These are phyloP conservation scores for Trichogramma pretiosum DNA, from an alignment of 1,140 invertebrate species.

Conservation along the genomic window DNA sequence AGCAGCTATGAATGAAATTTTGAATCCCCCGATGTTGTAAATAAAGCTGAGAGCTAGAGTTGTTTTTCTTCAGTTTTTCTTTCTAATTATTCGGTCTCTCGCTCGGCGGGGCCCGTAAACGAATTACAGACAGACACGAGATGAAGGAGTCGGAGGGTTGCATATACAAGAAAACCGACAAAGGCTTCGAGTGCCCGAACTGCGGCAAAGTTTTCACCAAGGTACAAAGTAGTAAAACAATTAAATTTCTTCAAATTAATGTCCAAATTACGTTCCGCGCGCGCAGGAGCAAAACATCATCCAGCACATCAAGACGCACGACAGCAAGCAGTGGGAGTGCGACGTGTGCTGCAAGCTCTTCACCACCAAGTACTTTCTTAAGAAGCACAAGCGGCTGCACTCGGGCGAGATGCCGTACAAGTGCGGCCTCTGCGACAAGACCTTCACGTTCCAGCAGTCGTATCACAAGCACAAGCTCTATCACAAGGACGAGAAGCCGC, in stretches of 20 bases:
- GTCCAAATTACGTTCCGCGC: too few relatives aligned
- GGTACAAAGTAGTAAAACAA: constrained; percentile 26
- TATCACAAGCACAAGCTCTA: constrained; percentile 84
- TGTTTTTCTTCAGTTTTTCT: too few relatives aligned
- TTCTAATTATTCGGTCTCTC: too few relatives aligned
- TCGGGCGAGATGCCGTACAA: constrained; percentile 79
- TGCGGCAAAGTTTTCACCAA: constrained; percentile 49
- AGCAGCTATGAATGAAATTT: too few relatives aligned
- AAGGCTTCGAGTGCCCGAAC: constrained; percentile 31
- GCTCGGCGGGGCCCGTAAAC: too few relatives aligned
- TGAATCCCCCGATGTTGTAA: too few relatives aligned
- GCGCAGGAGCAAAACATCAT: constrained; percentile 46
- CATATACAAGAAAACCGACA: too few relatives aligned
- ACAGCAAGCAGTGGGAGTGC: constrained; percentile 67
- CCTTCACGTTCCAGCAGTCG: constrained; percentile 84
- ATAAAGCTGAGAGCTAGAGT: too few relatives aligned
- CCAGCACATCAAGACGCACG: constrained; percentile 50
- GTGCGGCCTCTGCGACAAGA: constrained; percentile 76
- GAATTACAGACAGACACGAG: too few relatives aligned
- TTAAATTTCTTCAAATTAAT: constrained; percentile 5
- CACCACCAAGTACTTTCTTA: constrained; percentile 82
- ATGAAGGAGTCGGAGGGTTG: too few relatives aligned
- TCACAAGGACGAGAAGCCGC: constrained; percentile 77
- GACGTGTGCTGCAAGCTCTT: constrained; percentile 76
- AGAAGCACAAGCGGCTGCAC: constrained; percentile 80